These are phyloP conservation scores for Rhagoletis zephyria DNA, from an alignment of 1,140 invertebrate species.

Conservation along the genomic window DNA sequence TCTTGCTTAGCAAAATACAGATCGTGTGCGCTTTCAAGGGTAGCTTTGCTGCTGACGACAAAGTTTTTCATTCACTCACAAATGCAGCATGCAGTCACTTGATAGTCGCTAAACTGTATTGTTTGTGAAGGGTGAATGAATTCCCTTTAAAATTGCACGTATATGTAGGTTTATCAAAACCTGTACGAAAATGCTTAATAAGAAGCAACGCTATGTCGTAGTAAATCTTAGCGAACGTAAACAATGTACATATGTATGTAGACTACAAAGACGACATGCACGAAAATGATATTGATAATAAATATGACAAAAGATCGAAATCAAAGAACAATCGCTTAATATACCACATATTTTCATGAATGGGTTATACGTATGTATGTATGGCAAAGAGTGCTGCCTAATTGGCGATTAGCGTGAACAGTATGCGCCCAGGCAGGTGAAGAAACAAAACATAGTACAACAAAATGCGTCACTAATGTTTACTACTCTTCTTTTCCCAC, in stretches of 20 bases:
- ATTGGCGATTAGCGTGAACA: not conserved
- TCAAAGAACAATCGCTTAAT: too few relatives aligned
- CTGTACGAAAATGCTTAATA: not conserved
- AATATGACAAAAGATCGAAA: too few relatives aligned
- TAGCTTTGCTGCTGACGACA: not conserved
- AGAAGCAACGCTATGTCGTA: not conserved
- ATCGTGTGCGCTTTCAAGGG: slow-evolving; percentile 29
- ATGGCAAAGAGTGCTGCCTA: not conserved
- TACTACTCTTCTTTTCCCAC: not conserved
- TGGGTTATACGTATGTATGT: not conserved
- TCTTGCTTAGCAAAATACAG: not conserved
- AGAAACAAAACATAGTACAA: not conserved
- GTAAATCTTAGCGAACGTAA: not conserved
- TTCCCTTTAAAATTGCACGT: not conserved
- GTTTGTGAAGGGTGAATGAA: slow-evolving; percentile 31
- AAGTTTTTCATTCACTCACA: not conserved
- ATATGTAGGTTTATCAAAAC: too few relatives aligned
- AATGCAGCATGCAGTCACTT: not conserved
- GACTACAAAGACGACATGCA: not conserved
- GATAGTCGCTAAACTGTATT: not conserved
- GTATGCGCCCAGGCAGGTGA: not conserved
- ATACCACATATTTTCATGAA: slow-evolving; percentile 3
- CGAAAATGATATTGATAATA: too few relatives aligned
- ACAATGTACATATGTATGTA: not conserved
- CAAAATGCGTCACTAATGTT: not conserved